phyloP scores from a whole-genome alignment of 2,113 vertebrate species.

The Rhombomys opimus region DNA sequence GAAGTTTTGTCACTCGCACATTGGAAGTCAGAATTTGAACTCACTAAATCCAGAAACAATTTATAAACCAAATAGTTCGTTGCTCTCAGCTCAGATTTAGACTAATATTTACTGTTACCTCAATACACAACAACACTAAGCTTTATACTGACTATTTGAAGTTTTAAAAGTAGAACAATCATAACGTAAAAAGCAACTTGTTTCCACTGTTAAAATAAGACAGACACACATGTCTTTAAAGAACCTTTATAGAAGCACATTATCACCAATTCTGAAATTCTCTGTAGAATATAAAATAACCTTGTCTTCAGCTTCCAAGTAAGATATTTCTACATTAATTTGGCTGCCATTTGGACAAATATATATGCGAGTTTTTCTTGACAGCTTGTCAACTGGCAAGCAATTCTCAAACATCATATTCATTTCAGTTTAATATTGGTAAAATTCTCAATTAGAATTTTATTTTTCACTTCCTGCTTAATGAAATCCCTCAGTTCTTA shows the following conservation, averaged over 20 bases:
- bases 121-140: background rate
- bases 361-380: conserved; percentile 80
- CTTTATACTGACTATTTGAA: background rate
- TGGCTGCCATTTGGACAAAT: conserved; percentile 81
- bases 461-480: conserved; percentile 63
- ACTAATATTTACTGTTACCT: background rate
- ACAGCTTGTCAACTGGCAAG: conserved; percentile 76
- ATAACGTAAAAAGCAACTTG: conserved; percentile 20
- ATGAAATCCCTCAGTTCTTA: conserved; percentile 20
- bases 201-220: background rate
- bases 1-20: background rate
- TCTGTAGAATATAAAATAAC: conserved; percentile 61
- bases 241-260: conserved; percentile 57
- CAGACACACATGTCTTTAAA: background rate
- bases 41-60: background rate
- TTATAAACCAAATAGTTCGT: conserved; percentile 17
- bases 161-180: background rate
- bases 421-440: conserved; percentile 66
- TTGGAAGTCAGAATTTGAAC: background rate
- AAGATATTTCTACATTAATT: conserved; percentile 79
- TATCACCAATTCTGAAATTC: conserved; percentile 70
- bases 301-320: conserved; percentile 69
- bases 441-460: conserved; percentile 74
- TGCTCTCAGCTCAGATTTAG: background rate
- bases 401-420: conserved; percentile 77